Evolutionary conservation across 2,797 vertebrate species (phyloP).

Genomic region (Mus caroli): DNA sequence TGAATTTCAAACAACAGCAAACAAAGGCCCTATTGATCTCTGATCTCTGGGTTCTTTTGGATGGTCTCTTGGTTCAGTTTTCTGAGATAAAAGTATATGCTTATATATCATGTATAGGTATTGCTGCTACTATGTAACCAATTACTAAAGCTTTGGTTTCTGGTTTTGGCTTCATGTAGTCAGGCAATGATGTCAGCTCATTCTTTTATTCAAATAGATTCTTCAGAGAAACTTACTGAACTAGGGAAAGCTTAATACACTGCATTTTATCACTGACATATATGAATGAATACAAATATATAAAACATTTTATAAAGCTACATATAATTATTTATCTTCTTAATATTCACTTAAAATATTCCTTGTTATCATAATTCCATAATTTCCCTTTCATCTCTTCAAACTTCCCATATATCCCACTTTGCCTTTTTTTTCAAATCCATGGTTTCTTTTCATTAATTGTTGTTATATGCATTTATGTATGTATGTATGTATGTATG

Average conservation of each 20-base stretch:
- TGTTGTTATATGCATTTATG: not conserved
- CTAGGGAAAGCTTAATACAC: not conserved
- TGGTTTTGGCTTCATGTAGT: not conserved
- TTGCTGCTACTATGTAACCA: not conserved
- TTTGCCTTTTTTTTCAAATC: not conserved
- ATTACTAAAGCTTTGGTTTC: not conserved
- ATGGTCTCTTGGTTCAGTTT: not conserved
- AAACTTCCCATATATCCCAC: not conserved
- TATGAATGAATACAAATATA: not conserved
- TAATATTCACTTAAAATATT: not conserved
- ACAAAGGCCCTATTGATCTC: not conserved
- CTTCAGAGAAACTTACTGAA: constrained; percentile 5
- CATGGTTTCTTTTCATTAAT: not conserved
- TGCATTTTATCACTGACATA: not conserved
- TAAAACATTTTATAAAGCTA: not conserved
- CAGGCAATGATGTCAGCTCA: not conserved
- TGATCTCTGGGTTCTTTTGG: not conserved
- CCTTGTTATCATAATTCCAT: not conserved
- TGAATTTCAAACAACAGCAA: not conserved
- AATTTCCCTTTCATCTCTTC: not conserved
- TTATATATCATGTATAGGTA: not conserved
- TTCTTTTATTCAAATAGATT: constrained; percentile 40
- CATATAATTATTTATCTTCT: not conserved
- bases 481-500: not conserved
- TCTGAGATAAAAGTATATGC: not conserved